A percentile compares a stretch with the other conserved stretches of the same genome.
Evolutionary conservation across 2,113 vertebrate species (phyloP).

Genomic region (rat (Rattus norvegicus)): DNA sequence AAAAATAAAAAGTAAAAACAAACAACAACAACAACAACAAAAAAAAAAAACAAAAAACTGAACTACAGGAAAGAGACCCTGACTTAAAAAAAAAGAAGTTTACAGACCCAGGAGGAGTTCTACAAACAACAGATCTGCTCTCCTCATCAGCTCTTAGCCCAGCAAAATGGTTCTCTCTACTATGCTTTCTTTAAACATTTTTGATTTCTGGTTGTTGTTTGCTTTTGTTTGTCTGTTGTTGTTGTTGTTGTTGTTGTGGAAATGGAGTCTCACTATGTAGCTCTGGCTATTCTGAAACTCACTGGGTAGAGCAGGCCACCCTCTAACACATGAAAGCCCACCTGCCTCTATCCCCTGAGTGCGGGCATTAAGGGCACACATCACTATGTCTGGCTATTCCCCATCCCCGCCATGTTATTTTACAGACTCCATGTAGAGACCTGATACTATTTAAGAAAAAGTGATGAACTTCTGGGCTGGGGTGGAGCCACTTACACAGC

Average conservation of each 20-base stretch:
- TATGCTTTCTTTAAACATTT: neutral
- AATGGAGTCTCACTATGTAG: neutral
- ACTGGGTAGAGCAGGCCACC: neutral
- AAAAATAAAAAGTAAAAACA: neutral
- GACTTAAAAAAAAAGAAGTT: neutral
- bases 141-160: neutral
- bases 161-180: neutral
- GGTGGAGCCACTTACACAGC: neutral
- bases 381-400: too few species aligned
- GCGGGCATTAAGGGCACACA: neutral
- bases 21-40: neutral
- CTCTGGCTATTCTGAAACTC: neutral
- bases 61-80: neutral
- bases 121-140: neutral
- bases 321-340: neutral
- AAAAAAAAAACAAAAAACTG: neutral
- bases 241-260: neutral
- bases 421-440: neutral
- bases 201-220: neutral
- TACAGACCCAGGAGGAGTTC: neutral
- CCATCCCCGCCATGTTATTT: neutral
- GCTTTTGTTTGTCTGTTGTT: too few species aligned
- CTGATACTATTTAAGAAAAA: conserved; percentile 12
- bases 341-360: neutral
- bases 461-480: neutral